Conservation (phyloP, 2,797 vertebrate species). For the Halcyon chelicuti region DNA sequence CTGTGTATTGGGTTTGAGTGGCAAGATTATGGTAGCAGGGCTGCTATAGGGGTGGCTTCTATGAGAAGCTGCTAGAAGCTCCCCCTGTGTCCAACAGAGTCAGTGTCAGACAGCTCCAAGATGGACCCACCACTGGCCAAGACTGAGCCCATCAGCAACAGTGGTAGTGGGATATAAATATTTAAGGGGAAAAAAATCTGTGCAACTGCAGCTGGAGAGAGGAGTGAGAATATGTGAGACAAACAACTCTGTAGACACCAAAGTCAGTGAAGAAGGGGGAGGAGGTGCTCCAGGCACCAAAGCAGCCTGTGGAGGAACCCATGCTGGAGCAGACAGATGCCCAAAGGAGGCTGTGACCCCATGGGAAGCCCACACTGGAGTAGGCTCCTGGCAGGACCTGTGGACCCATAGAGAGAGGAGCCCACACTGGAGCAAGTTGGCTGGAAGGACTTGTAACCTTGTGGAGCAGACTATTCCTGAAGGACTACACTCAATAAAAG, state of each 20-base stretch:
- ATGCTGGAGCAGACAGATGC: neutral
- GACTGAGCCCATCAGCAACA: fast-evolving
- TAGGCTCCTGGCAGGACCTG: neutral
- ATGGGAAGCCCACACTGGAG: neutral
- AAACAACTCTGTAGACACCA: neutral
- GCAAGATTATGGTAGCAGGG: neutral
- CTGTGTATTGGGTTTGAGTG: neutral
- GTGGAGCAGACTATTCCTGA: neutral
- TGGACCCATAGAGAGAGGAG: neutral
- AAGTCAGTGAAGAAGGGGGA: neutral
- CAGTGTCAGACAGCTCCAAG: neutral
- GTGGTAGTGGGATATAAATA: neutral
- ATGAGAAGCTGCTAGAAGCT: neutral
- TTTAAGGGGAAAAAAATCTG: neutral
- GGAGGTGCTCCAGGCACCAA: neutral
- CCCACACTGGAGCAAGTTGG: neutral
- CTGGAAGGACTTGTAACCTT: too few relatives aligned
- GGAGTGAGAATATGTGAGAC: neutral
- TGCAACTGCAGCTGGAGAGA: neutral
- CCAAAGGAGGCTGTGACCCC: neutral
- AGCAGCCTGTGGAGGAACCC: neutral
- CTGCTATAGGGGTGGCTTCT: neutral
- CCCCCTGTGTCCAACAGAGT: neutral
- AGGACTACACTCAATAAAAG: neutral
- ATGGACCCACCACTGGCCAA: fast-evolving